A percentile compares a stretch with the other conserved stretches of the same genome.
Conservation (phyloP, 2,797 vertebrate species). For the Cyprinodon diabolis region DNA sequence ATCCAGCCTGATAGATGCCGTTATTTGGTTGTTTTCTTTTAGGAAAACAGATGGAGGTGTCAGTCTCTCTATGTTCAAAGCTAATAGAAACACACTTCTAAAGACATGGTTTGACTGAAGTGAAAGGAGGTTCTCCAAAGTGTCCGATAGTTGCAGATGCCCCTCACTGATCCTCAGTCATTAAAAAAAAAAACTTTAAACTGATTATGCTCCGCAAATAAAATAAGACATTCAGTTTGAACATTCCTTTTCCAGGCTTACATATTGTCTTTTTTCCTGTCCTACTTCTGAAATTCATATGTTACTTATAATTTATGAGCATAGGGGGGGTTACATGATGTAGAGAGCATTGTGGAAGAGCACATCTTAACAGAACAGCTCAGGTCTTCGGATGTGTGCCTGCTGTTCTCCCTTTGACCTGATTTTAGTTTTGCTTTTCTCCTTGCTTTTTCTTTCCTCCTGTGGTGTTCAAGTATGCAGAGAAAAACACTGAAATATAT, state of each 20-base stretch:
- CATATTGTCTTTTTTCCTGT: neutral
- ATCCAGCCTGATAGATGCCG: neutral
- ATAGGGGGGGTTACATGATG: slow-evolving; percentile 28
- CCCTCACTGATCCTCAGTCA: neutral
- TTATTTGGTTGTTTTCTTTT: too few species aligned
- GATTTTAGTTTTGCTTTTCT: slow-evolving; percentile 38
- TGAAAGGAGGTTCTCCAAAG: neutral
- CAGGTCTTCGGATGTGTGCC: slow-evolving; percentile 51
- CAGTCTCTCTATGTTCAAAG: neutral
- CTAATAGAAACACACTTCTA: neutral
- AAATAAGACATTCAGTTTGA: too few species aligned
- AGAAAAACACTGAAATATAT: slow-evolving; percentile 70
- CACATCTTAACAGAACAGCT: slow-evolving; percentile 27
- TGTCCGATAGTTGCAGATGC: too few species aligned
- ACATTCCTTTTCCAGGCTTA: neutral
- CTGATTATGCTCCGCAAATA: too few species aligned
- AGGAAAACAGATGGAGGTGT: neutral
- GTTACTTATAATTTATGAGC: slow-evolving; percentile 17
- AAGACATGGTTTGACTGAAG: neutral
- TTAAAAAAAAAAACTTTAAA: too few species aligned
- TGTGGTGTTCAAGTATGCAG: slow-evolving; percentile 52
- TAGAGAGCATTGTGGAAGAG: slow-evolving; percentile 34
- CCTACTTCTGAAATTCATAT: slow-evolving; percentile 10
- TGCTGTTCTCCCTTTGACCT: slow-evolving; percentile 61
- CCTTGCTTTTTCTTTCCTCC: slow-evolving; percentile 44